Percentiles rank a stretch among this genome's conserved stretches.
These are phyloP conservation scores for Xylocampa areola DNA, from an alignment of 2,888 invertebrate genomes.

Conservation along the genomic window DNA sequence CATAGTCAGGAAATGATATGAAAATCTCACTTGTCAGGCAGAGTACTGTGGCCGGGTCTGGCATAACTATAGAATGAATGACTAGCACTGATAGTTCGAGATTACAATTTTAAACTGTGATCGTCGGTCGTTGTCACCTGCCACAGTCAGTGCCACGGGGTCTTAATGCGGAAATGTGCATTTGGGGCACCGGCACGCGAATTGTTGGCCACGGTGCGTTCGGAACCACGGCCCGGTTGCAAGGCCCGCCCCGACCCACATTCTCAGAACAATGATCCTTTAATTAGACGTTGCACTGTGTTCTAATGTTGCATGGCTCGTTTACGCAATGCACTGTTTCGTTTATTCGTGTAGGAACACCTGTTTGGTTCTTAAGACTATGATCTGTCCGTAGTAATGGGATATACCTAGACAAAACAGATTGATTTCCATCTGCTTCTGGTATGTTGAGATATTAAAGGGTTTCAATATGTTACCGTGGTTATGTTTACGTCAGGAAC, in stretches of 20 bases:
- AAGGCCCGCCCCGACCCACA: slow-evolving; percentile 70
- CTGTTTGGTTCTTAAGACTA: slow-evolving; percentile 39
- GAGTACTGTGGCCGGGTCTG: background rate
- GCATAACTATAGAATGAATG: slow-evolving; percentile 5
- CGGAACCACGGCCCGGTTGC: slow-evolving; percentile 75
- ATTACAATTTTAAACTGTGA: slow-evolving; percentile 33
- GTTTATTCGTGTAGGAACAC: slow-evolving; percentile 59
- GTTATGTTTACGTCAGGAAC: background rate
- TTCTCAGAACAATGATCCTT: slow-evolving; percentile 75
- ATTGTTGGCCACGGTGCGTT: slow-evolving; percentile 71
- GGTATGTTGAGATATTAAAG: too few relatives aligned
- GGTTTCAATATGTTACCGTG: too few relatives aligned
- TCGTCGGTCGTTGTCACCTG: slow-evolving; percentile 40
- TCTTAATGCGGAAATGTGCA: slow-evolving; percentile 78
- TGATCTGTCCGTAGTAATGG: slow-evolving; percentile 25
- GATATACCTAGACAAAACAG: slow-evolving; percentile 21
- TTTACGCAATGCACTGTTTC: slow-evolving; percentile 71
- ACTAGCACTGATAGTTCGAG: slow-evolving; percentile 10
- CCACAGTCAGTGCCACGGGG: slow-evolving; percentile 56
- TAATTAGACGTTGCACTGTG: slow-evolving; percentile 77
- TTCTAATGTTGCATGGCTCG: slow-evolving; percentile 68
- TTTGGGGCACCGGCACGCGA: slow-evolving; percentile 79
- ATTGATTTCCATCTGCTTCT: slow-evolving; percentile 13
- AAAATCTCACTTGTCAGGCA: slow-evolving; percentile 13
- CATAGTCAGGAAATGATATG: slow-evolving; percentile 1